These are phyloP conservation scores for Clarias pachynema DNA, from an alignment of 2,797 vertebrate genomes.

Conservation along the genomic window DNA sequence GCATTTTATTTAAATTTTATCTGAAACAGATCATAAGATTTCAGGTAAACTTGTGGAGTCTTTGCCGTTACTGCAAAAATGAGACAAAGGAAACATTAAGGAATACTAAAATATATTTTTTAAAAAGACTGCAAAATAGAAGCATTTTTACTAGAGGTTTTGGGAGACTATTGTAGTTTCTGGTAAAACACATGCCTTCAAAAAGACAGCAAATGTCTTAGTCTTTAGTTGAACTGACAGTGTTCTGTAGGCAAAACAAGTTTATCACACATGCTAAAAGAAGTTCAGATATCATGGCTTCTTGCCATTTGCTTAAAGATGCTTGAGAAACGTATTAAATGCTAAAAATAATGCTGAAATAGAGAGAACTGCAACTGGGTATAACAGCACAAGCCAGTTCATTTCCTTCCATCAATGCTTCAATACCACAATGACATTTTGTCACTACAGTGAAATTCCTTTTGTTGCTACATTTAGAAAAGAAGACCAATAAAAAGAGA, in stretches of 20 bases:
- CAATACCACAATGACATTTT: constrained; percentile 9
- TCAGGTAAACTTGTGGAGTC: background rate
- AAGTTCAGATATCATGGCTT: background rate
- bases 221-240: background rate
- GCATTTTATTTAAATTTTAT: background rate
- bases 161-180: background rate
- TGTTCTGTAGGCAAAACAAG: background rate
- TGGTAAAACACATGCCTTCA: background rate
- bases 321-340: background rate
- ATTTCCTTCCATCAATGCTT: constrained; percentile 14
- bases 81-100: background rate
- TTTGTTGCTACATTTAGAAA: background rate
- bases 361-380: background rate
- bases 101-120: background rate
- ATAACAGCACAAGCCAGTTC: background rate
- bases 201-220: background rate
- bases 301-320: background rate
- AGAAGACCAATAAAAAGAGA: constrained; percentile 15
- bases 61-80: background rate
- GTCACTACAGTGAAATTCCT: background rate
- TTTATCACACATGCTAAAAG: background rate
- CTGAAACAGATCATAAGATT: background rate
- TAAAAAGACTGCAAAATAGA: too few relatives aligned
- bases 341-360: background rate
- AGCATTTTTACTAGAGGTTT: too few relatives aligned